phyloP scores from a whole-genome alignment of 2,888 invertebrate genomes.

The Megalurothrips usitatus region DNA sequence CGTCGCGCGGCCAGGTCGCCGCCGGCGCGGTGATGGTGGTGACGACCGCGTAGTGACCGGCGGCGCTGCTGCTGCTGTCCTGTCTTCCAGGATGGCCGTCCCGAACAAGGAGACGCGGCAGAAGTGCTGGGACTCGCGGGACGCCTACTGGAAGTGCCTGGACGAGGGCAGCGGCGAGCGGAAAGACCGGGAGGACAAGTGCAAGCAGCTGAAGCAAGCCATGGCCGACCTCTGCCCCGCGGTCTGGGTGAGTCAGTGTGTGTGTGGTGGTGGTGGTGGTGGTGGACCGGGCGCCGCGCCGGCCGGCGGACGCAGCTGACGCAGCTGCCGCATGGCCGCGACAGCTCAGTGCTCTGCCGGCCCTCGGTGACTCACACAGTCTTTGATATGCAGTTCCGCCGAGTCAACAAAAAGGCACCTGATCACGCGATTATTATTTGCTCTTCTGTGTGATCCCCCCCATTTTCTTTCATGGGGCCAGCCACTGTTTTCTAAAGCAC shows the following conservation, averaged over 20 bases:
- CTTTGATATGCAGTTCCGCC: too few species aligned
- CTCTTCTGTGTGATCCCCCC: too few species aligned
- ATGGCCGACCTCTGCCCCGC: conserved; percentile 74
- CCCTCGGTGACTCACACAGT: too few species aligned
- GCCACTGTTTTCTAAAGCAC: too few species aligned
- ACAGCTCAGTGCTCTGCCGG: too few species aligned
- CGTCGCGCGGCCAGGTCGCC: background rate
- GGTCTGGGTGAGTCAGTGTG: conserved; percentile 63
- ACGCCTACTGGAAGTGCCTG: conserved; percentile 86
- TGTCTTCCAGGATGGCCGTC: conserved; percentile 18
- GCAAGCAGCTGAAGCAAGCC: conserved; percentile 63
- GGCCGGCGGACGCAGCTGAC: too few species aligned
- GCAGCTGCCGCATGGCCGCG: too few species aligned
- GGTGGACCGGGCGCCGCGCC: too few species aligned
- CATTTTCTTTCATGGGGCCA: too few species aligned
- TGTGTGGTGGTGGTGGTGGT: too few species aligned
- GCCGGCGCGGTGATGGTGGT: background rate
- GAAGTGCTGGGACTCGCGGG: conserved; percentile 80
- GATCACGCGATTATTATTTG: too few species aligned
- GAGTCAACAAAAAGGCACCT: too few species aligned
- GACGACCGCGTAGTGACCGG: background rate
- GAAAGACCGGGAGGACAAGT: conserved; percentile 54
- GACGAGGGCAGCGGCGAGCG: conserved; percentile 49
- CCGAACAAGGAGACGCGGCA: conserved; percentile 63
- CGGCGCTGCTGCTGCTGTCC: background rate